Percentiles rank a stretch among this genome's conserved stretches.
Conservation (phyloP, 1,140 invertebrate species). For the Pachypeltis micranthus region DNA sequence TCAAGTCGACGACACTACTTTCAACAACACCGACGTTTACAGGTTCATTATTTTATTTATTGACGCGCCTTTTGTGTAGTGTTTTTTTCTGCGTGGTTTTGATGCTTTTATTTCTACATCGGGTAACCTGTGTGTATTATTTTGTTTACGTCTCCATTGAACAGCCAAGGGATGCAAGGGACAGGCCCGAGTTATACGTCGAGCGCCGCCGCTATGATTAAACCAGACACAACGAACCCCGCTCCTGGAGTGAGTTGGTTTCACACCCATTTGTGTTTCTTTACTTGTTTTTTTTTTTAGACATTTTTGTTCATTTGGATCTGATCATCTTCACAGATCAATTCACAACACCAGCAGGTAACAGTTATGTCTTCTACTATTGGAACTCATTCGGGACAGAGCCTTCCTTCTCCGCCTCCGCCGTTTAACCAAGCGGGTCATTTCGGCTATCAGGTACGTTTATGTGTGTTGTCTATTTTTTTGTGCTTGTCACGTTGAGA, state of each 20-base stretch:
- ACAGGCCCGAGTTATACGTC: constrained; percentile 16
- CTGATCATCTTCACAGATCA: constrained; percentile 46
- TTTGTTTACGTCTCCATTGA: background rate
- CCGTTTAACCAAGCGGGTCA: constrained; percentile 37
- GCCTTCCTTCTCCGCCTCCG: constrained; percentile 31
- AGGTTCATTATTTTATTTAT: constrained; percentile 7
- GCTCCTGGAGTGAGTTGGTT: background rate
- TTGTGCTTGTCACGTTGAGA: too few species aligned
- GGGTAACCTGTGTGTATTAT: background rate
- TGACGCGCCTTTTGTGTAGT: background rate
- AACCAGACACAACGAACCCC: constrained; percentile 19
- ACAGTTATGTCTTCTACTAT: constrained; percentile 32
- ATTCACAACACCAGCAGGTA: constrained; percentile 53
- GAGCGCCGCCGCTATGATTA: constrained; percentile 19
- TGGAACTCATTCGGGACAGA: constrained; percentile 10
- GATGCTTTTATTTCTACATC: too few species aligned
- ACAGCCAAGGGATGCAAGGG: constrained; percentile 21
- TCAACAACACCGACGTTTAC: constrained; percentile 20
- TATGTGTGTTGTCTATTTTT: too few species aligned
- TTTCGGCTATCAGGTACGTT: constrained; percentile 46
- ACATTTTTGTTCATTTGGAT: background rate
- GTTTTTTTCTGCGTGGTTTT: too few species aligned
- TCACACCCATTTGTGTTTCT: background rate
- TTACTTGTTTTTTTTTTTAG: background rate
- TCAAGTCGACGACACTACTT: constrained; percentile 7